These are phyloP conservation scores for Staurois parvus DNA, from an alignment of 2,797 vertebrate genomes.

Conservation along the genomic window DNA sequence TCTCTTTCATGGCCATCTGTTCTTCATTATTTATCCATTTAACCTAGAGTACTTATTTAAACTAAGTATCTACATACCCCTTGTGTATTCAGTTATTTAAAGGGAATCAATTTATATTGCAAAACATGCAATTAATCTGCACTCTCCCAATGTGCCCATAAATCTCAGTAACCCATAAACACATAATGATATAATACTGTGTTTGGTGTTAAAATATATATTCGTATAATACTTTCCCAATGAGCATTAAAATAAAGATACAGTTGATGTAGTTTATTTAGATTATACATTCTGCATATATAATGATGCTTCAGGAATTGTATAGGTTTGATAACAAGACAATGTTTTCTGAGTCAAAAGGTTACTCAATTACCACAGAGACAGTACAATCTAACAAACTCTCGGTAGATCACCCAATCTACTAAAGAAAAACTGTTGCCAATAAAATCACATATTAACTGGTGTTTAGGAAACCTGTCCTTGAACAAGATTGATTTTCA, in stretches of 20 bases:
- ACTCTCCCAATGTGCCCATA: not conserved
- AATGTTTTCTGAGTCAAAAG: not conserved
- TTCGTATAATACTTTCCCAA: not conserved
- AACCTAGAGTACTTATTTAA: too few species aligned
- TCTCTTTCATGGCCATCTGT: too few species aligned
- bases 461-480: slow-evolving; percentile 42
- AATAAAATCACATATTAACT: slow-evolving; percentile 42
- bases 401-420: slow-evolving; percentile 7
- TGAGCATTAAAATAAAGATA: too few species aligned
- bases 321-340: too few species aligned
- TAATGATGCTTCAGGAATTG: too few species aligned
- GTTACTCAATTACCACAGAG: not conserved
- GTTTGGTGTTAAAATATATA: too few species aligned
- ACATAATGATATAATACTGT: too few species aligned
- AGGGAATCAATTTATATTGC: not conserved
- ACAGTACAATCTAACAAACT: not conserved
- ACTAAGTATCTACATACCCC: too few species aligned
- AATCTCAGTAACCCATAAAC: not conserved
- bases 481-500: slow-evolving; percentile 53
- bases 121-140: too few species aligned
- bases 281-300: not conserved
- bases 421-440: slow-evolving; percentile 24
- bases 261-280: too few species aligned
- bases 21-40: too few species aligned
- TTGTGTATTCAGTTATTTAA: not conserved